phyloP scores from a whole-genome alignment of 1,140 invertebrate species.

The Drosophila mayri region DNA sequence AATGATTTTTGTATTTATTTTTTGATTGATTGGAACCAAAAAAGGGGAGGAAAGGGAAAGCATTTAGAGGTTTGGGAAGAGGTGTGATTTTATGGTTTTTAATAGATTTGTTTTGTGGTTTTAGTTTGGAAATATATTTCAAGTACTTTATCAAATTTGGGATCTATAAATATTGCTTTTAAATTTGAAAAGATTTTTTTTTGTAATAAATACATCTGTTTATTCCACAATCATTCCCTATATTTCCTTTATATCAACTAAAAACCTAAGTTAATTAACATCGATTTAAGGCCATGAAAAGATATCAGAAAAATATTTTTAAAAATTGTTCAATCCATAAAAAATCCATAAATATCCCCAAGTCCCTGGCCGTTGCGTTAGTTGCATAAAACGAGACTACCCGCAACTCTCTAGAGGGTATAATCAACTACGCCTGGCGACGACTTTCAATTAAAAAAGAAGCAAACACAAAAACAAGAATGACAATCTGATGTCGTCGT shows the following conservation, averaged over 20 bases:
- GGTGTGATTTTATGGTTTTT: neutral
- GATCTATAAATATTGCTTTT: neutral
- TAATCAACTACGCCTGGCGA: constrained; percentile 73
- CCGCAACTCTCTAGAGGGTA: constrained; percentile 53
- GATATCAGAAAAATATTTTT: neutral
- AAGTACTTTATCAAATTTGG: neutral
- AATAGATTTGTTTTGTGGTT: neutral
- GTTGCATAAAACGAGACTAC: constrained; percentile 32
- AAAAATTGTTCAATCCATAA: no score
- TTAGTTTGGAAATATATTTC: neutral
- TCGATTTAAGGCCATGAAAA: constrained; percentile 1
- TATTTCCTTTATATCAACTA: neutral
- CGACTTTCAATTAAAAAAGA: constrained; percentile 84
- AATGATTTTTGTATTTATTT: neutral
- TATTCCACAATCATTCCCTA: neutral
- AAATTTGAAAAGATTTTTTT: no score
- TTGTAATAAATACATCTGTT: no score
- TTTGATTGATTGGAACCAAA: constrained; percentile 1
- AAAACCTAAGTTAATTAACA: neutral
- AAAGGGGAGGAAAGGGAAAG: constrained; percentile 4
- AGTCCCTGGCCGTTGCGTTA: neutral
- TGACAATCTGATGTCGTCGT: constrained; percentile 83
- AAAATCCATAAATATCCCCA: neutral
- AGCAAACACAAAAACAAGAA: constrained; percentile 76
- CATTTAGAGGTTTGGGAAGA: neutral